These are phyloP conservation scores for Choreutis nemorana DNA, from an alignment of 2,888 invertebrate species.

Conservation along the genomic window DNA sequence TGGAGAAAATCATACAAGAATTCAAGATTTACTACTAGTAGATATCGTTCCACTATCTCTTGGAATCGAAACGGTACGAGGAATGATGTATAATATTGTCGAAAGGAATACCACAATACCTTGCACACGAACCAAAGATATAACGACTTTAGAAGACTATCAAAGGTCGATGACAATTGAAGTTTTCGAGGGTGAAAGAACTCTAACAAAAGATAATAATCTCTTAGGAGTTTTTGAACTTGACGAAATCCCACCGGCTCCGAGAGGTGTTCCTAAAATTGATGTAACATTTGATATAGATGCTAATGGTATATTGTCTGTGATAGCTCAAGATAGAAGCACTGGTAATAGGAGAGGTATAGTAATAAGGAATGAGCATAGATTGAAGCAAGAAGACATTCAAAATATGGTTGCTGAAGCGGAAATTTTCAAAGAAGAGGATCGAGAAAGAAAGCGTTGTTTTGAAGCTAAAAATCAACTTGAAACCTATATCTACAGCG, in stretches of 20 bases:
- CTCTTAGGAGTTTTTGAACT: constrained; percentile 36
- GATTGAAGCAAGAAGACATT: constrained; percentile 30
- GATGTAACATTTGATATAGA: constrained; percentile 41
- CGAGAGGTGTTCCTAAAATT: constrained; percentile 35
- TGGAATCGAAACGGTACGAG: constrained; percentile 39
- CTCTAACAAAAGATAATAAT: constrained; percentile 38
- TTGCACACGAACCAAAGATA: constrained; percentile 32
- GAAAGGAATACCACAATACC: constrained; percentile 40
- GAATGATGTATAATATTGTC: constrained; percentile 40
- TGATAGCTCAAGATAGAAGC: constrained; percentile 30
- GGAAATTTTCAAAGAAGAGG: constrained; percentile 26
- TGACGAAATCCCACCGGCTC: constrained; percentile 36
- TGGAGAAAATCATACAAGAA: constrained; percentile 22
- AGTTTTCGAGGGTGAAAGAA: constrained; percentile 43
- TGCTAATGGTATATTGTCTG: constrained; percentile 33
- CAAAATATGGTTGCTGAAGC: constrained; percentile 35
- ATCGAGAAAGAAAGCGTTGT: constrained; percentile 28
- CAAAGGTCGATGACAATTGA: constrained; percentile 42
- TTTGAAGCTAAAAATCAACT: constrained; percentile 39
- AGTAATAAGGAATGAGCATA: constrained; percentile 26
- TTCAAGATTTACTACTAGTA: constrained; percentile 26
- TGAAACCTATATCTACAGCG: constrained; percentile 35
- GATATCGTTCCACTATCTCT: constrained; percentile 43
- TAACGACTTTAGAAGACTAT: constrained; percentile 40
- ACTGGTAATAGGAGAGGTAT: constrained; percentile 29